Evolutionary conservation across 2,113 vertebrate species (phyloP).

Genomic region (Actenoides hombroni): DNA sequence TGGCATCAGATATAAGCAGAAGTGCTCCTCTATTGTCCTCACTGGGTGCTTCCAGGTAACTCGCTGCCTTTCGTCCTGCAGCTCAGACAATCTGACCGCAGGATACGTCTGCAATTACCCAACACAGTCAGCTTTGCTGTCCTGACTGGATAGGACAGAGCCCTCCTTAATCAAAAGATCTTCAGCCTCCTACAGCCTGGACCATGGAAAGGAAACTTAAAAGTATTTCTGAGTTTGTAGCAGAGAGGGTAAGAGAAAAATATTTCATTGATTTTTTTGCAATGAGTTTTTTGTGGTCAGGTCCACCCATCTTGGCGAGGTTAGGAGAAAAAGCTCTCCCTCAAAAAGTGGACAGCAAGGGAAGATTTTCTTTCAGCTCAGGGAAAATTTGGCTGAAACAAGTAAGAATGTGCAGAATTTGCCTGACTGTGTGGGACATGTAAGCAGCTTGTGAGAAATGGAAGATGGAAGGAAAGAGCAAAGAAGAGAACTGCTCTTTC

Average conservation of each 20-base stretch:
- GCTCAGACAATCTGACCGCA: background rate
- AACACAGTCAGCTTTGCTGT: fast-evolving
- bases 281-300: background rate
- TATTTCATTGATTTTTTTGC: background rate
- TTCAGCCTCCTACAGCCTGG: background rate
- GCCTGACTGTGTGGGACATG: background rate
- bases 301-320: background rate
- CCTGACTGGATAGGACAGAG: background rate
- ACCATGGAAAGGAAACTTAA: background rate
- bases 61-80: background rate
- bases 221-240: background rate
- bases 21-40: background rate
- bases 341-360: background rate
- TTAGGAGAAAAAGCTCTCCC: background rate
- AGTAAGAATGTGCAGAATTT: background rate
- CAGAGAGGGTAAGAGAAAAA: background rate
- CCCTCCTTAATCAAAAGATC: background rate
- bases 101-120: background rate
- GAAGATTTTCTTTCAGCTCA: background rate
- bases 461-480: background rate
- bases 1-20: background rate
- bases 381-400: background rate
- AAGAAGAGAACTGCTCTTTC: background rate
- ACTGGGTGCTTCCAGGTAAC: background rate
- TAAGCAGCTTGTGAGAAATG: background rate